Conservation (phyloP, 2,797 vertebrate genomes). For the Lophotriccus pileatus region DNA sequence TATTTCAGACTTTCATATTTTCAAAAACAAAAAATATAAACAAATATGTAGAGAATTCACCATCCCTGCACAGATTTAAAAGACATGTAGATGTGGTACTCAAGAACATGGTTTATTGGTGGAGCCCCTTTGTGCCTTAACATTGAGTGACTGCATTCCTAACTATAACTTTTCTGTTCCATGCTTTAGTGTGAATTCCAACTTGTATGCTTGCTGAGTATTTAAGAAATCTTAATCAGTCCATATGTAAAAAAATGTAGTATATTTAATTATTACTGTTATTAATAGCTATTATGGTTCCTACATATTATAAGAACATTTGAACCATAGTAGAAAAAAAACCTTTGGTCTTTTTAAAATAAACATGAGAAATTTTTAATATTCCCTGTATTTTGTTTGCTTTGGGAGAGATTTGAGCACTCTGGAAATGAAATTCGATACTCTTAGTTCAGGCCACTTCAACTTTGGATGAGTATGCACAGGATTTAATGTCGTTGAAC, state of each 20-base stretch:
- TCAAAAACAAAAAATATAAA: background rate
- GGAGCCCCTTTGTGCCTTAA: background rate
- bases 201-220: background rate
- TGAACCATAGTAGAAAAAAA: background rate
- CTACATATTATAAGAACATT: background rate
- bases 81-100: background rate
- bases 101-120: fast-evolving
- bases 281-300: background rate
- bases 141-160: background rate
- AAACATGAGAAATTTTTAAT: background rate
- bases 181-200: background rate
- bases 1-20: background rate
- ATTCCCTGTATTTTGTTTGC: background rate
- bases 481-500: background rate
- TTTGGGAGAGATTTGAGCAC: background rate
- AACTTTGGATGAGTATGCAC: background rate
- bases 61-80: background rate
- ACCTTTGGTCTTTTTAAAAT: background rate
- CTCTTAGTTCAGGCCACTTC: background rate
- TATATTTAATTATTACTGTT: background rate
- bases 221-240: background rate
- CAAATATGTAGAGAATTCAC: background rate
- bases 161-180: background rate
- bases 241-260: background rate
- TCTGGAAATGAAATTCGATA: background rate